phyloP scores from a whole-genome alignment of 2,113 vertebrate genomes.

The Grus americana region DNA sequence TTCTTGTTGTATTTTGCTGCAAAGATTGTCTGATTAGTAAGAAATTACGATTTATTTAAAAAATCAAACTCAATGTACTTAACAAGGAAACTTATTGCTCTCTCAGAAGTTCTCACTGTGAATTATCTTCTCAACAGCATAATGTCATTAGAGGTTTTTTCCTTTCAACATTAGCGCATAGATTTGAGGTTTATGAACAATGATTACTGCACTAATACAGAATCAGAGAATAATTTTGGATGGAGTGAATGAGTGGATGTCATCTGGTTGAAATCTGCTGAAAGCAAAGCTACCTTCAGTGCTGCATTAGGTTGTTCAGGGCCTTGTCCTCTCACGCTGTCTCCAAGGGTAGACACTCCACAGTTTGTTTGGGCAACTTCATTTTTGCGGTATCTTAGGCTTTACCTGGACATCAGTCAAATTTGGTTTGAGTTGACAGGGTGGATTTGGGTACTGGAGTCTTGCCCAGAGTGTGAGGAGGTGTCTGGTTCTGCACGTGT shows the following conservation, averaged over 20 bases:
- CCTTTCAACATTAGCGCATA: background rate
- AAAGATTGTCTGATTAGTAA: slow-evolving; percentile 43
- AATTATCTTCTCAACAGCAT: background rate
- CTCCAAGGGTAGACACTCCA: background rate
- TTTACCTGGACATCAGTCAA: background rate
- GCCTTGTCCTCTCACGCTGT: background rate
- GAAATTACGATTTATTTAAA: slow-evolving; percentile 42
- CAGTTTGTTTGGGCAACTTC: background rate
- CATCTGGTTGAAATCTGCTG: background rate
- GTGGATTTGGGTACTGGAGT: background rate
- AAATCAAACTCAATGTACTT: background rate
- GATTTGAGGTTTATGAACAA: background rate
- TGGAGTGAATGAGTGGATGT: background rate
- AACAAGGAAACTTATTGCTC: background rate
- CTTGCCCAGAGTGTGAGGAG: background rate
- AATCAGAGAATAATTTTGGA: background rate
- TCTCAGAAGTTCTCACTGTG: background rate
- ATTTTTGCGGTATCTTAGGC: background rate
- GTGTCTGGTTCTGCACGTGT: background rate
- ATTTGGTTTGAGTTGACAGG: background rate
- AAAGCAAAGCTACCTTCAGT: background rate
- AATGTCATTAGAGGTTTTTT: background rate
- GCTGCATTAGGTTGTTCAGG: background rate
- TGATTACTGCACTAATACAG: background rate
- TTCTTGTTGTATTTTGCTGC: slow-evolving; percentile 16